Evolutionary conservation across 2,888 invertebrate genomes (phyloP), one percentile per base, ranked within the genome.

Genomic region (Heliothis peltigera): DNA sequence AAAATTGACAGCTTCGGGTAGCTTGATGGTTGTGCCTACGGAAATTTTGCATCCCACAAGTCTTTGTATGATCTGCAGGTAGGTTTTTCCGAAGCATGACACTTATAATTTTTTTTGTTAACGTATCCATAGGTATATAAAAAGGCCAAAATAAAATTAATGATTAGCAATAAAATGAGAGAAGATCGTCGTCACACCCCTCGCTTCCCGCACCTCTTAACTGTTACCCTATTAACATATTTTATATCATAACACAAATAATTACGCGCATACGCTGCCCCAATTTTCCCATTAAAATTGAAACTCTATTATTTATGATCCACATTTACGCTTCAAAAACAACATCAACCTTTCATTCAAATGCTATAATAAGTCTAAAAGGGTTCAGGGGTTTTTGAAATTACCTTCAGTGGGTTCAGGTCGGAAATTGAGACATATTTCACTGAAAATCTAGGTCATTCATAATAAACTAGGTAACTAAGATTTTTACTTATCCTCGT

Each of bases 371-470:
- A 70, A 77, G 60, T 80, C 66, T 64, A 49, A 75, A 70, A 80
- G 69, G 75, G 71, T 74, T 70, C 42, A 77, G 74, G 55, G 74
- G 70, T 59, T 77, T 80, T 76, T 58, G 56, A 78, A 84, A 84
- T 84, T 81, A 83, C 80, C 81, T 82, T 84, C 74, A 71, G 57
- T 70, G 65, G 73, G 72, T 68, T 72, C 73, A 77, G 71, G 72
- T 76, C 75, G 83, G 79, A 84, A 82, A 84, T 82, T 81, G 77
- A 71, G 72, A 67, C 62, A 79, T 82, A 80, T 75, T 70, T 81
- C 64, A 76, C 44, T 43, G 65, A 63, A 61, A 68, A 75, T 69
- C 75, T 80, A 79, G 71, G 32, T 46, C 54, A 64, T 60, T 43
- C 49, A 57, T 70, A 42, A 57, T 64, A n/a, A 57, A 44, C 59